A percentile compares a stretch with the other conserved stretches of the same genome.
These are phyloP conservation scores for Drosophila atripex DNA, from an alignment of 2,888 invertebrate genomes.

Conservation along the genomic window DNA sequence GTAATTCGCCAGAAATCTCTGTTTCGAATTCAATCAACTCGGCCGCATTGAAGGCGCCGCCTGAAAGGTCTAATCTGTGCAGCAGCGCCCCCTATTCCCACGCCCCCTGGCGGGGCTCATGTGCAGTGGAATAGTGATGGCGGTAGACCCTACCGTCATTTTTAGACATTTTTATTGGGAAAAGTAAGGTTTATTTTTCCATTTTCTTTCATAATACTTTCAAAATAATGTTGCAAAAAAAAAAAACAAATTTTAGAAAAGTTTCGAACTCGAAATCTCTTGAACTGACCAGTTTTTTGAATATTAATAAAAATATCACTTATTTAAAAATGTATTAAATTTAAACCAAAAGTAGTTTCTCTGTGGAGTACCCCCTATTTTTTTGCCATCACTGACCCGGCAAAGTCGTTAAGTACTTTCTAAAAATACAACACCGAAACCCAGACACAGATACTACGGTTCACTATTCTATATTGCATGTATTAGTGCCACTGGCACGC, in stretches of 20 bases:
- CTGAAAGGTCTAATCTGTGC: slow-evolving; percentile 40
- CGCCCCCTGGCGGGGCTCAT: not conserved
- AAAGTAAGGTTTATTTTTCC: no score
- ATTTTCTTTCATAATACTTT: no score
- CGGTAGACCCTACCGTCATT: no score
- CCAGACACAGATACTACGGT: slow-evolving; percentile 33
- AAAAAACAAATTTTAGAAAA: no score
- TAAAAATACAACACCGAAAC: slow-evolving; percentile 67
- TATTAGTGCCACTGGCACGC: slow-evolving; percentile 48
- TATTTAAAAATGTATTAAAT: no score
- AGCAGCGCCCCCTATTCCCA: not conserved
- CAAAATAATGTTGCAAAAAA: no score
- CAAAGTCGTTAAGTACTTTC: slow-evolving; percentile 78
- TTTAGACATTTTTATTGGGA: no score
- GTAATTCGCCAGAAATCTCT: slow-evolving; percentile 76
- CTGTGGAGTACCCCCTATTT: not conserved
- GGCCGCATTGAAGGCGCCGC: slow-evolving; percentile 64
- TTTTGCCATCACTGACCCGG: slow-evolving; percentile 5
- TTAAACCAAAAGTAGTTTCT: no score
- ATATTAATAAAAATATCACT: no score
- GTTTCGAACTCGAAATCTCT: no score
- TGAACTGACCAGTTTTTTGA: no score
- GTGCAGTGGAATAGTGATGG: not conserved
- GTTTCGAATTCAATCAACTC: slow-evolving; percentile 75
- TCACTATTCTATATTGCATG: slow-evolving; percentile 16